Conservation (phyloP, 2,113 vertebrate species). For the Miniopterus natalensis region DNA sequence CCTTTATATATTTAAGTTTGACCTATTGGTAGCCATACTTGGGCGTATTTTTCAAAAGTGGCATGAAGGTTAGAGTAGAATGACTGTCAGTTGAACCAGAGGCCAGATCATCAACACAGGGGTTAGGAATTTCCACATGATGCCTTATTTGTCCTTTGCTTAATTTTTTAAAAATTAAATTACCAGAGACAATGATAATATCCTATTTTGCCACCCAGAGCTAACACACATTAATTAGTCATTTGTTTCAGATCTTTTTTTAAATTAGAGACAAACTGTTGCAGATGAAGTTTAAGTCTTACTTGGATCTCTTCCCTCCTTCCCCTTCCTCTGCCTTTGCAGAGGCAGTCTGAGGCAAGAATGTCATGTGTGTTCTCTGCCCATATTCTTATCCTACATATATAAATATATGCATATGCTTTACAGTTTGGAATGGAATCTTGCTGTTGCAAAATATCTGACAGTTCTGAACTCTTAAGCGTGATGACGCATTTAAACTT, state of each 20-base stretch:
- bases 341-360: not conserved
- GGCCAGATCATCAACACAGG: not conserved
- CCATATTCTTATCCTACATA: not conserved
- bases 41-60: not conserved
- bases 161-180: slow-evolving; percentile 31
- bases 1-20: not conserved
- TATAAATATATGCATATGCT: not conserved
- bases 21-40: not conserved
- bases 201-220: not conserved
- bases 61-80: not conserved
- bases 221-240: slow-evolving; percentile 5
- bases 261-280: not conserved
- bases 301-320: not conserved
- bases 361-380: not conserved
- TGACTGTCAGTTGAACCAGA: not conserved
- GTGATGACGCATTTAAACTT: slow-evolving; percentile 37
- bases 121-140: not conserved
- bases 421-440: not conserved
- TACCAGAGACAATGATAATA: slow-evolving; percentile 15
- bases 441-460: slow-evolving; percentile 22
- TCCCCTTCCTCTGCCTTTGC: not conserved
- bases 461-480: not conserved
- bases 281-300: not conserved
- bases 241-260: not conserved
- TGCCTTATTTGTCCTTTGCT: not conserved